These are phyloP conservation scores for Brachyrhaphis roseni DNA, from an alignment of 2,797 vertebrate species.

Conservation along the genomic window DNA sequence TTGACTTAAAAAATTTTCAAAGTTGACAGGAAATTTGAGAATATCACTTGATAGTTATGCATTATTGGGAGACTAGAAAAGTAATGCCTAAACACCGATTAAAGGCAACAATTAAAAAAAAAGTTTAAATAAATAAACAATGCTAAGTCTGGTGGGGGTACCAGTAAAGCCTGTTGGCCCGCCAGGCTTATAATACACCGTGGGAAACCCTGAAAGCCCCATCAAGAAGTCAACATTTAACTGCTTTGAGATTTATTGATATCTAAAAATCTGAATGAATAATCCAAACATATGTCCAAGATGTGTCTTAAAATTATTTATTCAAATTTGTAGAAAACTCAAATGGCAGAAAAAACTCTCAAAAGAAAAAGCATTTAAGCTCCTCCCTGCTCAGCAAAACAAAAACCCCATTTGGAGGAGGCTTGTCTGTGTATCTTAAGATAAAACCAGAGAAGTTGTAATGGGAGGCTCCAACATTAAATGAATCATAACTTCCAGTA, in stretches of 20 bases:
- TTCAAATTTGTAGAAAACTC: not conserved
- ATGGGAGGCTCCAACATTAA: constrained; percentile 6
- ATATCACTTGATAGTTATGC: no score
- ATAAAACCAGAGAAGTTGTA: constrained; percentile 12
- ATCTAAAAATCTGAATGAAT: not conserved
- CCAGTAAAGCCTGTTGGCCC: no score
- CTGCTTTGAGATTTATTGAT: not conserved
- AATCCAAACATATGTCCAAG: not conserved
- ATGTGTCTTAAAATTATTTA: not conserved
- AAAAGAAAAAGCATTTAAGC: not conserved
- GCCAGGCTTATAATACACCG: no score
- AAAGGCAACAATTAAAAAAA: no score
- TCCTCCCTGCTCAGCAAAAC: not conserved
- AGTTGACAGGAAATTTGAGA: no score
- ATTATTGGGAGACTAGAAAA: no score
- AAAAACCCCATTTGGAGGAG: not conserved
- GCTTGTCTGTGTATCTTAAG: not conserved
- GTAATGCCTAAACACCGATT: no score
- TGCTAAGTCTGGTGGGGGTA: no score
- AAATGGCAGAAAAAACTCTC: not conserved
- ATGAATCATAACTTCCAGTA: constrained; percentile 13
- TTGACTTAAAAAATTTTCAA: no score
- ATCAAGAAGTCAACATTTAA: not conserved
- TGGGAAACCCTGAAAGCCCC: no score
- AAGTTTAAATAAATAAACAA: no score